These are phyloP conservation scores for Cyclura pinguis DNA, from an alignment of 2,797 vertebrate species.

Conservation along the genomic window DNA sequence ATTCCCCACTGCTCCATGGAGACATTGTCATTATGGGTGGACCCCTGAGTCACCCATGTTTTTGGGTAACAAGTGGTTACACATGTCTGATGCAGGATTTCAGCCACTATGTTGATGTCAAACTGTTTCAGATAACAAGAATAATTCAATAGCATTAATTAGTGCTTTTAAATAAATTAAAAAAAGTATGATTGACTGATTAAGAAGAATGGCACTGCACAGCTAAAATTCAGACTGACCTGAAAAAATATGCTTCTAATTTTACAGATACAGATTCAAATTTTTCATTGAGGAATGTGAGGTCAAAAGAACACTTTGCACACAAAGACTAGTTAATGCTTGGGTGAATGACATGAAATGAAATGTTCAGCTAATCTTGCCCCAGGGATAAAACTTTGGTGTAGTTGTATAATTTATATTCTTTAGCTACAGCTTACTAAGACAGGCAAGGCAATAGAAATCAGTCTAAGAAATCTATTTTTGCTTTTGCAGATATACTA, in stretches of 20 bases:
- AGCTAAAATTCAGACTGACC: neutral
- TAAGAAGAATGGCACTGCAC: neutral
- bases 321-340: neutral
- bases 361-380: slow-evolving; percentile 7
- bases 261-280: neutral
- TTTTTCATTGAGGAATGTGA: slow-evolving; percentile 12
- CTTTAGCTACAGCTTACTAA: slow-evolving; percentile 11
- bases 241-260: slow-evolving; percentile 22
- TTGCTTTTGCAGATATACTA: neutral
- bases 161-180: slow-evolving; percentile 43
- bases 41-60: too few species aligned
- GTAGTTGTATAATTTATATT: neutral
- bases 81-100: slow-evolving; percentile 7
- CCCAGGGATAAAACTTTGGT: slow-evolving; percentile 15
- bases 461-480: slow-evolving; percentile 15
- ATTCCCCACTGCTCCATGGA: too few species aligned
- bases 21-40: too few species aligned
- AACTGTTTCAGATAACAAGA: slow-evolving; percentile 38
- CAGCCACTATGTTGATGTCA: neutral
- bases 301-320: neutral
- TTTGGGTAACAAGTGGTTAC: too few species aligned
- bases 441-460: neutral
- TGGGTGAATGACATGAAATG: neutral
- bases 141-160: slow-evolving; percentile 50
- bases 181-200: slow-evolving; percentile 11